Base-by-base conservation (phyloP, 2,797 vertebrate species). In the Monodelphis domestica region DNA sequence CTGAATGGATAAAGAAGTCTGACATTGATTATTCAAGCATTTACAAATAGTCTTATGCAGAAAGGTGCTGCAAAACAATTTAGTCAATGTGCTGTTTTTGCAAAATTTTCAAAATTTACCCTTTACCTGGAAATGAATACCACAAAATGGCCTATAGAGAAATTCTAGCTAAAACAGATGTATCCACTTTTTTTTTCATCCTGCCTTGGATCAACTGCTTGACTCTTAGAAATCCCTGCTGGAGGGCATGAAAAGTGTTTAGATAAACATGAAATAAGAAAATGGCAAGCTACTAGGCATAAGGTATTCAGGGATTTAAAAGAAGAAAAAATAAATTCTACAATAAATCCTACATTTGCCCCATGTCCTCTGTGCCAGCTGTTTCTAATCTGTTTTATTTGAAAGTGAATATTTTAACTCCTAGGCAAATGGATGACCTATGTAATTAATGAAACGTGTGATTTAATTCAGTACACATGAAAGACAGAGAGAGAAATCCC, bases 351-450 rank as follows among this genome's bases (percentile, higher is more conserved):
- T 91, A 96, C 87, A 57, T 93, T 94, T 94, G 88, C 96, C 92
- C 26, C 70, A 33, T 0, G 56, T n/a, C 90, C 33, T 93, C 53
- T 52, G 88, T 53, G 28, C 59, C 94, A 96, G 88, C 54, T 94
- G 91, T 21, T 92, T 96, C 87, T 96, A 94, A 95, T 97, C 94
- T 96, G 56, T 95, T 96, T 59, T 96, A 95, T 96, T 97, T 96
- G 63, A 94, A 97, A 97, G 90, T 90, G 59, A 97, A 30, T 96
- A 95, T 97, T 97, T 91, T 95, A 97, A 97, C 94, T 97, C 55
- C 54, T 96, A 97, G 90, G 59, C 89, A 97, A 96, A 96, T 90
- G 1, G 28, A 84, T 96, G 96, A 96, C 97, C 95, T 97, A 55
- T 95, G 51, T 97, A 96, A 93, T 94, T 97, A 98, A 96, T 97